Evolutionary conservation across 2,113 vertebrate genomes (phyloP), one percentile per base, ranked within the genome.

Genomic region (Phyllopteryx taeniolatus): DNA sequence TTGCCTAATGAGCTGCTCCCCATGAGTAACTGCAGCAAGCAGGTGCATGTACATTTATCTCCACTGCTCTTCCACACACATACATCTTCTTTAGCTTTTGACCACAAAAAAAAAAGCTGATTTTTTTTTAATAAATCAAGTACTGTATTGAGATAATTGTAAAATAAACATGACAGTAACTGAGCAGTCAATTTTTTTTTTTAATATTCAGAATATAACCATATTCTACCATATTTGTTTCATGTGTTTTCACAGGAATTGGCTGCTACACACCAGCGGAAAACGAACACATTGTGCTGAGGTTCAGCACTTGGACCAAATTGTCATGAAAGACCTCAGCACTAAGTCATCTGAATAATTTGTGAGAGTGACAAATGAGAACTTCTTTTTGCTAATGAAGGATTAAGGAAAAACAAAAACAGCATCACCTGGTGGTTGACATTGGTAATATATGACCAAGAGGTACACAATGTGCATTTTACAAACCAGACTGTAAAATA

Each of bases 231-330:
- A 31, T 8, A 27, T 67, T 46, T 46, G 4, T 47, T 46, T 27
- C 13, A 22, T 47, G 11, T 44, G 44, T 63, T 71, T 51, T 71
- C 46, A 53, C 83, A 92, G 87, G 90, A 68, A 67, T 90, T 2
- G 79, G 86, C 68, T 91, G 90, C 76, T 91, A 89, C 76, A 79
- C 0, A 60, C 90, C 81, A 1, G 67, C 68, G 72, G 72, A 49
- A 39, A 35, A 85, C 31, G 84, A 92, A 61, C 82, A 87, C 68
- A 82, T 92, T 54, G 20, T 91, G 68, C 81, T 91, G 2, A 85
- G 79, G 65, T 85, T 86, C 72, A 89, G 76, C 75, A 85, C 44
- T 7, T 81, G 85, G 89, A 3, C 59, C 22, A 11, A 70, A 59
- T 51, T 75, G n/a, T 66, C 49, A 79, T 8, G 42, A 54, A 8